phyloP scores from a whole-genome alignment of 1,140 invertebrate species.

The Meloidogyne floridensis region DNA sequence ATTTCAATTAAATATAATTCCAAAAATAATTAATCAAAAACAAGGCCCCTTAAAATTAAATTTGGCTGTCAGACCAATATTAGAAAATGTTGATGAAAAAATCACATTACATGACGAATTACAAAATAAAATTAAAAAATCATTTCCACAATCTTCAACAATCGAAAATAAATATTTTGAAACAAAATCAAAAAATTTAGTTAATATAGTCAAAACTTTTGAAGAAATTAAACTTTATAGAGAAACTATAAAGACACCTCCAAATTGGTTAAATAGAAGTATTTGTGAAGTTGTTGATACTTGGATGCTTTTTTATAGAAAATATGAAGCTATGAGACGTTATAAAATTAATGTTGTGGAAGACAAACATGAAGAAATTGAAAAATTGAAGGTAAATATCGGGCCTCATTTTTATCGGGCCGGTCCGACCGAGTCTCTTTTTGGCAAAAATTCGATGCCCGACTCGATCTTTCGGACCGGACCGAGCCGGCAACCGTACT shows the following conservation, averaged over 20 bases:
- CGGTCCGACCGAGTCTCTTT: too few relatives aligned
- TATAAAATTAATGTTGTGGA: neutral
- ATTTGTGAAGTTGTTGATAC: slow-evolving; percentile 6
- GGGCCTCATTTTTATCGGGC: too few relatives aligned
- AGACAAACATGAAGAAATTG: neutral
- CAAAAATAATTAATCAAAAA: neutral
- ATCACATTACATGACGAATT: neutral
- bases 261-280: neutral
- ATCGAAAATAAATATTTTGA: neutral
- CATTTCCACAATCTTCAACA: neutral
- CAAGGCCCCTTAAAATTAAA: neutral
- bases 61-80: neutral
- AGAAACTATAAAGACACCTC: neutral
- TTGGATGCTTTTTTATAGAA: slow-evolving; percentile 1
- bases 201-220: neutral
- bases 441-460: too few relatives aligned
- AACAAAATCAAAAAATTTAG: neutral
- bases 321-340: neutral
- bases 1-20: neutral
- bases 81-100: neutral
- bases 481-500: too few relatives aligned
- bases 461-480: too few relatives aligned
- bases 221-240: neutral
- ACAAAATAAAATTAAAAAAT: neutral
- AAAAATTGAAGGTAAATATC: neutral